These are phyloP conservation scores for Vidua macroura DNA, from an alignment of 2,113 vertebrate genomes.

Conservation along the genomic window DNA sequence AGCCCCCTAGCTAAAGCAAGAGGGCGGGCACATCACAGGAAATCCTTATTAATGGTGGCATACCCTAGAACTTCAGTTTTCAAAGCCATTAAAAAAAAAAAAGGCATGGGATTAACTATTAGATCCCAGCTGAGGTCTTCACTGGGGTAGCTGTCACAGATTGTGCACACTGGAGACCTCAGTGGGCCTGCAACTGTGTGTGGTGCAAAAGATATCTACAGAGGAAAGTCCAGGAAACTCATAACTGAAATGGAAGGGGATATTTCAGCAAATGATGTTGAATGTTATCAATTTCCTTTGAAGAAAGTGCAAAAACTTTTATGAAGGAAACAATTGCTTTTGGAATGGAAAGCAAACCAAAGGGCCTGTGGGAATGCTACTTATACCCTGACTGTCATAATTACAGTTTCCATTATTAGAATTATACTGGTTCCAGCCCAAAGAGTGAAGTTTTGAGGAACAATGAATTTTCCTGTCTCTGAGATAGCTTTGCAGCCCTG, in stretches of 20 bases:
- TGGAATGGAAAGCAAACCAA: constrained; percentile 74
- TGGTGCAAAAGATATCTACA: constrained; percentile 77
- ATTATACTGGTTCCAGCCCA: constrained; percentile 78
- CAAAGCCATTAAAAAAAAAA: constrained; percentile 75
- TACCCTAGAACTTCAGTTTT: constrained; percentile 80
- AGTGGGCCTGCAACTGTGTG: constrained; percentile 74
- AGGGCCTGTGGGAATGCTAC: constrained; percentile 80
- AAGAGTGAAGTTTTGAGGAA: constrained; percentile 78
- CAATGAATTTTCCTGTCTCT: constrained; percentile 81
- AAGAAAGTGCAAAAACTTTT: constrained; percentile 77
- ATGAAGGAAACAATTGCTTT: constrained; percentile 81
- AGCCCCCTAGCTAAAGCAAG: constrained; percentile 76
- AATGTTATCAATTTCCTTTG: constrained; percentile 76
- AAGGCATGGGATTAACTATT: constrained; percentile 72
- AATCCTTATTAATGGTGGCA: constrained; percentile 70
- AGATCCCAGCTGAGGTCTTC: constrained; percentile 77
- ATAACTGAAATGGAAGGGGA: constrained; percentile 69
- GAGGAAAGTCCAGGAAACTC: constrained; percentile 72
- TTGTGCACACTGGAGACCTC: constrained; percentile 81
- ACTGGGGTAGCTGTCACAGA: constrained; percentile 77
- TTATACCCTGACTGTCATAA: constrained; percentile 86
- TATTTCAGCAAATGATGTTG: constrained; percentile 66
- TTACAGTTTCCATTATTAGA: constrained; percentile 76
- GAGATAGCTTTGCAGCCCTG: constrained; percentile 79
- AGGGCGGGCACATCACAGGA: constrained; percentile 74